phyloP scores from a whole-genome alignment of 2,113 vertebrate genomes.

The Solea solea region DNA sequence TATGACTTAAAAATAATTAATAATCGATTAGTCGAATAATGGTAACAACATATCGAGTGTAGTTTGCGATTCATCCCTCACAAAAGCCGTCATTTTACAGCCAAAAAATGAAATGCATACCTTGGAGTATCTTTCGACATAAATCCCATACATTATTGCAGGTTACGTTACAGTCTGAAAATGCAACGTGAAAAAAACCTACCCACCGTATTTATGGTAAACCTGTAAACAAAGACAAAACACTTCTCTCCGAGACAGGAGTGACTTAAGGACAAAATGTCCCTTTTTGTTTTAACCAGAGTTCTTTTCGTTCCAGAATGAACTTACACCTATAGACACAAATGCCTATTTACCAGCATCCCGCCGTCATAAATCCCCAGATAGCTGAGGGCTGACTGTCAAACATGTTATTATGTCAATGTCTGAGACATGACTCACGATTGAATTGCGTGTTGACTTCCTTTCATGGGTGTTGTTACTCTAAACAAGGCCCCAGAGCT shows the following conservation, averaged over 20 bases:
- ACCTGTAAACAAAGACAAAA: constrained; percentile 47
- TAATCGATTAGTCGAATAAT: too few species aligned
- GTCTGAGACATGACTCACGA: constrained; percentile 46
- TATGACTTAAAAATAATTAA: too few species aligned
- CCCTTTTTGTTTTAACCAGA: neutral
- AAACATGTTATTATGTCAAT: constrained; percentile 52
- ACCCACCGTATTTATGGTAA: neutral
- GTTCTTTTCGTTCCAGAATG: neutral
- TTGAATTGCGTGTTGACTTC: constrained; percentile 32
- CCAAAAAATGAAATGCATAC: too few species aligned
- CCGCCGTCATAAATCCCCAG: constrained; percentile 11
- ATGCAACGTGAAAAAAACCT: too few species aligned
- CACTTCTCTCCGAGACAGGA: constrained; percentile 20
- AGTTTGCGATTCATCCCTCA: too few species aligned
- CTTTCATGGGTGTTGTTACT: constrained; percentile 36
- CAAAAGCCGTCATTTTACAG: too few species aligned
- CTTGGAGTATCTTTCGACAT: constrained; percentile 6
- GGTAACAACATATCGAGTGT: too few species aligned
- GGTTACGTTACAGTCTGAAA: neutral
- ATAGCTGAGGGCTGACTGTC: constrained; percentile 25
- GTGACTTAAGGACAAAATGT: too few species aligned
- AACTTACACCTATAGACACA: neutral
- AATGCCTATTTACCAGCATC: constrained; percentile 8
- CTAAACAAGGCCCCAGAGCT: constrained; percentile 39
- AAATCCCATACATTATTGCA: neutral